A percentile compares a stretch with the other conserved stretches of the same genome.
These are phyloP conservation scores for Ridgeia piscesae DNA, from an alignment of 1,140 invertebrate species.

Conservation along the genomic window DNA sequence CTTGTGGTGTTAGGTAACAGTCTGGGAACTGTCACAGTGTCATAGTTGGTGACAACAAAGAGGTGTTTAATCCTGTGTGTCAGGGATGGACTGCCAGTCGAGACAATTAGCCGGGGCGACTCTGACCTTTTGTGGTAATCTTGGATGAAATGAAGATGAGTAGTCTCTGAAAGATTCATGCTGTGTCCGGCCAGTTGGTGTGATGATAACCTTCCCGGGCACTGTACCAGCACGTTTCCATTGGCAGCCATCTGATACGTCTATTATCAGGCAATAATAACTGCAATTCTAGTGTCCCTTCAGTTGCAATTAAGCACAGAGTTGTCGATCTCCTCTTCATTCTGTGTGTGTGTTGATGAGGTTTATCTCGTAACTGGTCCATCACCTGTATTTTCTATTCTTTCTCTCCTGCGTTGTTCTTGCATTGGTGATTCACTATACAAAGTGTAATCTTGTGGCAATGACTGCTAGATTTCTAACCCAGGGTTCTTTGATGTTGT, in stretches of 20 bases:
- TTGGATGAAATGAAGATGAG: neutral
- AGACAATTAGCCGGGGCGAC: neutral
- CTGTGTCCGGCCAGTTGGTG: neutral
- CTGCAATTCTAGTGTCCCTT: neutral
- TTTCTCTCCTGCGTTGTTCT: too few species aligned
- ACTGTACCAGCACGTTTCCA: neutral
- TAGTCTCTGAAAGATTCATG: neutral
- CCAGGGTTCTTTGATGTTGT: too few species aligned
- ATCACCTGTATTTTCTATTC: too few species aligned
- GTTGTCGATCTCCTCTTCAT: too few species aligned
- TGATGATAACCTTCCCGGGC: neutral
- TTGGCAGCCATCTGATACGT: neutral
- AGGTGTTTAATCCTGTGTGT: neutral
- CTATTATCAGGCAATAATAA: neutral
- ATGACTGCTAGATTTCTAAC: too few species aligned
- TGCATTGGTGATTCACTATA: too few species aligned
- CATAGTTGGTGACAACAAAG: neutral
- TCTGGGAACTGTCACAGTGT: neutral
- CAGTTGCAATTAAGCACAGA: neutral
- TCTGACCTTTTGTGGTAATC: slow-evolving; percentile 5
- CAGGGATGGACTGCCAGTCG: neutral
- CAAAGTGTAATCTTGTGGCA: too few species aligned
- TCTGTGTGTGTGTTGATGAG: too few species aligned
- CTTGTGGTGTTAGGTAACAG: neutral
- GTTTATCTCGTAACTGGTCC: too few species aligned